These are phyloP conservation scores for Odontothrips loti DNA, from an alignment of 2,888 invertebrate genomes.

Conservation along the genomic window DNA sequence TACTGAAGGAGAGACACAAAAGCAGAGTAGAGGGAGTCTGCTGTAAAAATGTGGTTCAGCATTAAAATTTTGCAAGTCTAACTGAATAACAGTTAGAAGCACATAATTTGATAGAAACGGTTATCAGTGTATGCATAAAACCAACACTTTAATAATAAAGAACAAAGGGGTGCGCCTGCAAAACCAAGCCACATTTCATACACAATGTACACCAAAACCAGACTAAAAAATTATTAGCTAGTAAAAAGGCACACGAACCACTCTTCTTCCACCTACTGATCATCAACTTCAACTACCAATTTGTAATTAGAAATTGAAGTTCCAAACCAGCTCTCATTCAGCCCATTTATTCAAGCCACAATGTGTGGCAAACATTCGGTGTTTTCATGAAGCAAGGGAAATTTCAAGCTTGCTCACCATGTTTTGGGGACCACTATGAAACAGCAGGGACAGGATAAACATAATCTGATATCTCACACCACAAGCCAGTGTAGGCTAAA, in stretches of 20 bases:
- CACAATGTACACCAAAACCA: slow-evolving; percentile 25
- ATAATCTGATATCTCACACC: neutral
- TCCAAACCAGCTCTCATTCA: slow-evolving; percentile 5
- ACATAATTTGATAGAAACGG: neutral
- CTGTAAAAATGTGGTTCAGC: neutral
- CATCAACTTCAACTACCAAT: neutral
- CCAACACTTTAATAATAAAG: neutral
- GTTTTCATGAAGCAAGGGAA: neutral
- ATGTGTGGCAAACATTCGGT: neutral
- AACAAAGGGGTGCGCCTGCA: slow-evolving; percentile 12
- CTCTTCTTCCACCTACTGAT: neutral
- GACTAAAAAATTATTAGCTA: slow-evolving; percentile 14
- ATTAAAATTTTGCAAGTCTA: neutral
- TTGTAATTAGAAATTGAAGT: neutral
- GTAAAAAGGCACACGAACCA: slow-evolving; percentile 2
- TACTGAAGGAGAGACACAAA: neutral
- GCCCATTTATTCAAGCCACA: neutral
- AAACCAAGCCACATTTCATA: slow-evolving; percentile 22
- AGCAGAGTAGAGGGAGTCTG: neutral
- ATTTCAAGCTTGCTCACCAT: neutral
- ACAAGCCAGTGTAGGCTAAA: neutral
- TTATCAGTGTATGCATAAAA: neutral
- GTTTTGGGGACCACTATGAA: neutral
- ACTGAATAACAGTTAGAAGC: neutral
- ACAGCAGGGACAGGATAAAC: neutral